A percentile compares a stretch with the other conserved stretches of the same genome.
Conservation (phyloP, 1,140 invertebrate genomes). For the Cherax quadricarinatus region DNA sequence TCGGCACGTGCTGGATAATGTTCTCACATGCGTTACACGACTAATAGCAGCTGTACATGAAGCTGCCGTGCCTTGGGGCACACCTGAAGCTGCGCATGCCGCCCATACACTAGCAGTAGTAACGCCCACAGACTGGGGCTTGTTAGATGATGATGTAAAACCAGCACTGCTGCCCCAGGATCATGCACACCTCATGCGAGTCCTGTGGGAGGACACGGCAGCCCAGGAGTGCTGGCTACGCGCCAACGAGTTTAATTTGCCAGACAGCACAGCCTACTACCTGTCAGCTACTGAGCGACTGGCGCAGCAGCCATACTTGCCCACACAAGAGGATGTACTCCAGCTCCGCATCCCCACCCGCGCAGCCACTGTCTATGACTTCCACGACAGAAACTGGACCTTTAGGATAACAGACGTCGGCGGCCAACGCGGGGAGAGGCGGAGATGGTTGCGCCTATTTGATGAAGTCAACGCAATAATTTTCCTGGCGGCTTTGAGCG, state of each 20-base stretch:
- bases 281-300: constrained; percentile 63
- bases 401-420: constrained; percentile 76
- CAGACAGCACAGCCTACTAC: constrained; percentile 75
- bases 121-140: constrained; percentile 64
- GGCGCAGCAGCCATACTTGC: constrained; percentile 67
- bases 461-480: constrained; percentile 78
- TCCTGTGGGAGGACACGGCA: constrained; percentile 79
- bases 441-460: constrained; percentile 80
- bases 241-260: constrained; percentile 79
- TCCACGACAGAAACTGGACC: constrained; percentile 74
- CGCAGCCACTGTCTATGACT: constrained; percentile 69
- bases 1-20: constrained; percentile 71
- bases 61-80: constrained; percentile 63
- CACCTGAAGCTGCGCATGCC: constrained; percentile 65
- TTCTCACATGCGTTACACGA: constrained; percentile 61
- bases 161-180: constrained; percentile 63
- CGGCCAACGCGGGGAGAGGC: constrained; percentile 80
- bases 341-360: constrained; percentile 72
- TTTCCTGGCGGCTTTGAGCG: constrained; percentile 77
- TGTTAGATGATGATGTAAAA: constrained; percentile 50
- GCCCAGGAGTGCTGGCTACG: constrained; percentile 78
- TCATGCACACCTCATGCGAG: constrained; percentile 67
- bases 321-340: constrained; percentile 73
- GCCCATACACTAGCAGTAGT: constrained; percentile 51
- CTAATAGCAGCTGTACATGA: constrained; percentile 63